A percentile compares a stretch with the other conserved stretches of the same genome.
Conservation (phyloP, 2,113 vertebrate species). For the Alethe diademata region DNA sequence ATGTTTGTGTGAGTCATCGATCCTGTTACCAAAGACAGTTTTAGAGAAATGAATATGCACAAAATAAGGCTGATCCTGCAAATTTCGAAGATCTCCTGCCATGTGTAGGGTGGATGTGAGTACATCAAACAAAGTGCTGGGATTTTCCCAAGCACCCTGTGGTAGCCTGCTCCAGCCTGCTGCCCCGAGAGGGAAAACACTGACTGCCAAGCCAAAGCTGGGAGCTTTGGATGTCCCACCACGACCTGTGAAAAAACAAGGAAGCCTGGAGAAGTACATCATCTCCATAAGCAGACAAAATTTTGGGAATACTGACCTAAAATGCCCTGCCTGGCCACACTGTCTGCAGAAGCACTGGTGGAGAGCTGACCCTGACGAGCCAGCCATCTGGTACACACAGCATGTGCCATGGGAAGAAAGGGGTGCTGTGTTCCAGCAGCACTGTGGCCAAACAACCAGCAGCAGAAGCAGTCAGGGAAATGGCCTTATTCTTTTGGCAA, state of each 20-base stretch:
- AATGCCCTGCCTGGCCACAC: neutral
- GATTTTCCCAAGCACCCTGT: neutral
- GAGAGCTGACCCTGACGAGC: neutral
- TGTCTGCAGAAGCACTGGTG: neutral
- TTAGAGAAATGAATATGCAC: neutral
- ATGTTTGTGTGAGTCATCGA: neutral
- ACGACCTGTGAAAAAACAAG: neutral
- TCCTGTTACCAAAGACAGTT: neutral
- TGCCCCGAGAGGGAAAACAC: fast-evolving
- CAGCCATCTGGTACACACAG: neutral
- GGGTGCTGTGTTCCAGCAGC: neutral
- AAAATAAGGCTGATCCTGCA: conserved; percentile 46
- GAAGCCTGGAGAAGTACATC: neutral
- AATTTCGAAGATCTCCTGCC: neutral
- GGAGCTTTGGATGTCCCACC: neutral
- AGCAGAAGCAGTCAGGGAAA: neutral
- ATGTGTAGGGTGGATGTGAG: neutral
- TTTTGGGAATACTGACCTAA: neutral
- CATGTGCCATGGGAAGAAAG: neutral
- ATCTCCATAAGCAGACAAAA: neutral
- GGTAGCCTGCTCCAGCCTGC: neutral
- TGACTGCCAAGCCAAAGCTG: neutral
- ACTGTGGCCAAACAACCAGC: neutral
- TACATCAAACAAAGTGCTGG: neutral
- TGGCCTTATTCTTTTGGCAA: neutral